Evolutionary conservation across 2,797 vertebrate genomes (phyloP).

Genomic region (Periparus ater): DNA sequence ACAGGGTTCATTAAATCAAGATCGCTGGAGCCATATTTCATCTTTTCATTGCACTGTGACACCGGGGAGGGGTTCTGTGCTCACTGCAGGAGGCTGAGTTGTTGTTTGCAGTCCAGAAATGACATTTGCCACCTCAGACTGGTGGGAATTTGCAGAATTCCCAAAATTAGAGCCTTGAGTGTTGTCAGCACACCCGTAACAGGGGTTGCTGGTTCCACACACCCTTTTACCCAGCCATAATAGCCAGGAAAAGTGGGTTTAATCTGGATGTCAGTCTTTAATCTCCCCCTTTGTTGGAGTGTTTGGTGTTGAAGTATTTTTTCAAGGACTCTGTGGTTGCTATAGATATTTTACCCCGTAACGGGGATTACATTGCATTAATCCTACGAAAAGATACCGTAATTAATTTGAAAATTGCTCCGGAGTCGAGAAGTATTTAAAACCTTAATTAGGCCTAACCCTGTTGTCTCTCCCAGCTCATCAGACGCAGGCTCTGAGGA

Average conservation of each 20-base stretch:
- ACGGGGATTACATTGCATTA: conserved; percentile 61
- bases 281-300: conserved; percentile 24
- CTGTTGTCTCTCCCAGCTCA: conserved; percentile 54
- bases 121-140: neutral
- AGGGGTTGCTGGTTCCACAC: neutral
- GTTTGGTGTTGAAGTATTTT: conserved; percentile 58
- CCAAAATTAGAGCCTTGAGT: neutral
- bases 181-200: neutral
- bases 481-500: neutral
- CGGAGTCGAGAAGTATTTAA: conserved; percentile 68
- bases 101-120: neutral
- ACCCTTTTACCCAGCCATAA: neutral
- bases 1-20: conserved; percentile 59
- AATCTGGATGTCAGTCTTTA: conserved; percentile 53
- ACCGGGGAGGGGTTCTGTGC: neutral
- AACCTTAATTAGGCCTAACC: conserved; percentile 63
- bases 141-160: neutral
- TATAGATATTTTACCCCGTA: conserved; percentile 67
- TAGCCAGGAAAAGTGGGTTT: conserved; percentile 22
- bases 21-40: conserved; percentile 1
- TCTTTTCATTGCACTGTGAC: neutral
- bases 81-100: neutral
- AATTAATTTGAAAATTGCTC: conserved; percentile 75
- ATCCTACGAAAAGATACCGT: conserved; percentile 66
- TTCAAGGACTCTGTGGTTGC: conserved; percentile 55